phyloP scores from a whole-genome alignment of 1,140 invertebrate species.

The Pseudomyrmex sp. region DNA sequence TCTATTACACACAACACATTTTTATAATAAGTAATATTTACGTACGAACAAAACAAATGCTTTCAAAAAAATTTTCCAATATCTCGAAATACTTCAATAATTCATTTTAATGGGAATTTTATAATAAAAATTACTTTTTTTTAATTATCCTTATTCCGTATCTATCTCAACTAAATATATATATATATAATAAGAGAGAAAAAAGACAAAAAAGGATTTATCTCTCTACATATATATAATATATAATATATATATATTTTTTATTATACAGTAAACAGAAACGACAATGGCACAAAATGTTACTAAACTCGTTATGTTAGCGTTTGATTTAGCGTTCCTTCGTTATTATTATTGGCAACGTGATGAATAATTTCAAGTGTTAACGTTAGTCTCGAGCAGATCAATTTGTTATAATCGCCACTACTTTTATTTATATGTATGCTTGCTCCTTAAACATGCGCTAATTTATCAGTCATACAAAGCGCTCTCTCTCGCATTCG shows the following conservation, averaged over 20 bases:
- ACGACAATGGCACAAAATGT: slow-evolving; percentile 75
- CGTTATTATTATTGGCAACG: slow-evolving; percentile 73
- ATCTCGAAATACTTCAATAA: slow-evolving; percentile 44
- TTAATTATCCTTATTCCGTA: slow-evolving; percentile 41
- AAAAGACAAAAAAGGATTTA: slow-evolving; percentile 62
- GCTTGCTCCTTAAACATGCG: slow-evolving; percentile 49
- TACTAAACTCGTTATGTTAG: slow-evolving; percentile 73
- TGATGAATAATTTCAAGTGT: slow-evolving; percentile 70
- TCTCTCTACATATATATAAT: slow-evolving; percentile 55
- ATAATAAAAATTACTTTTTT: slow-evolving; percentile 46
- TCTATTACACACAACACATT: neutral
- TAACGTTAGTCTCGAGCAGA: slow-evolving; percentile 62
- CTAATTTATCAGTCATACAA: slow-evolving; percentile 46
- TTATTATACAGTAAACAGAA: slow-evolving; percentile 70
- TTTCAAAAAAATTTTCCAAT: slow-evolving; percentile 7
- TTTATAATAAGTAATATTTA: neutral
- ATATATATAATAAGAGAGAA: slow-evolving; percentile 42
- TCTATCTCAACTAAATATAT: slow-evolving; percentile 35
- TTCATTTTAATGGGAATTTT: slow-evolving; percentile 45
- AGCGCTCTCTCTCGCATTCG: slow-evolving; percentile 55
- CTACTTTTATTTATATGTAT: slow-evolving; percentile 58
- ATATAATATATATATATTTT: slow-evolving; percentile 54
- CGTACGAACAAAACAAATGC: slow-evolving; percentile 1
- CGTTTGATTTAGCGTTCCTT: slow-evolving; percentile 75
- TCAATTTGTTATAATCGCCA: slow-evolving; percentile 48